Conservation (phyloP, 2,888 invertebrate species). For the Xylophagus ater region DNA sequence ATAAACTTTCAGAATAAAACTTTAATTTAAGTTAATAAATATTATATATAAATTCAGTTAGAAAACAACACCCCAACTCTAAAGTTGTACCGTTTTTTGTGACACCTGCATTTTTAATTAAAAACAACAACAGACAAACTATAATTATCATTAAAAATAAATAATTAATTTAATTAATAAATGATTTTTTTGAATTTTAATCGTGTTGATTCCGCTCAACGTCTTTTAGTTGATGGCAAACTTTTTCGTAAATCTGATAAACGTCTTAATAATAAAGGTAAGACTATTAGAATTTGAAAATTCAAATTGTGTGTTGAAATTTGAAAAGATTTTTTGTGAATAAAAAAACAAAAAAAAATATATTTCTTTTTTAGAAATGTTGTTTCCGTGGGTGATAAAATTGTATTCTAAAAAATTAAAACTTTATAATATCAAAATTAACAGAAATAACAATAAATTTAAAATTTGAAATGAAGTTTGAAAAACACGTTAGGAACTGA, state of each 20-base stretch:
- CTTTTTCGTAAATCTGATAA: constrained; percentile 6
- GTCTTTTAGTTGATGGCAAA: constrained; percentile 14
- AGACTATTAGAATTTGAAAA: not conserved
- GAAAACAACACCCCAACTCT: no score
- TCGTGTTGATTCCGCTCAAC: constrained; percentile 14
- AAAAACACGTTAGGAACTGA: no score
- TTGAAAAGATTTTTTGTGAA: constrained; percentile 1
- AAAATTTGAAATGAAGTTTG: no score
- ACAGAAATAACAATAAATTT: no score
- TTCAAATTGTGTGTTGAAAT: not conserved
- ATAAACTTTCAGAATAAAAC: not conserved
- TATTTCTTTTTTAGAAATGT: no score
- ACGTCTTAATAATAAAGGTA: not conserved
- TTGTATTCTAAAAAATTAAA: no score
- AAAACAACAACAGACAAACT: not conserved
- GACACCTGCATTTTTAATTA: not conserved
- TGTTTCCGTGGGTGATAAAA: no score
- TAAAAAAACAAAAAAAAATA: not conserved
- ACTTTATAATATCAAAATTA: no score
- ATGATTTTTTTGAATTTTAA: constrained; percentile 14
- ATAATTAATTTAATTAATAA: not conserved
- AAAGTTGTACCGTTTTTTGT: not conserved
- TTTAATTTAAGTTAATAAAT: no score
- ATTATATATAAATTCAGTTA: no score
- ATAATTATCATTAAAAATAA: not conserved